Evolutionary conservation across 2,888 invertebrate genomes (phyloP), one percentile per base, ranked within the genome.

Genomic region (Ennomos quercinarius): DNA sequence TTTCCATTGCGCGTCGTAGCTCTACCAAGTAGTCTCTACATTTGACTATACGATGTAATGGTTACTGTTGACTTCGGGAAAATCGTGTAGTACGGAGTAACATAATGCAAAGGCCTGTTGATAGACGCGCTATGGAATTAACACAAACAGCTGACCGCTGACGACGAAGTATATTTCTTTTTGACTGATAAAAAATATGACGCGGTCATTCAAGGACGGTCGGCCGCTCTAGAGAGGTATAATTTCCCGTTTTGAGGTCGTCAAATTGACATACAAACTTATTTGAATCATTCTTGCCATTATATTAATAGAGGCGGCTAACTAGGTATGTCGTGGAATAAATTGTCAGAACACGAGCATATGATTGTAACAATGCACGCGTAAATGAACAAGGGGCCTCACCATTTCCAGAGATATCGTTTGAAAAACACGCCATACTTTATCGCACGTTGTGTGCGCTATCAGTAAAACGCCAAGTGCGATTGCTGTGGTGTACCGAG

Each of bases 111-210:
- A 71, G 74, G 76, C 78, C 80, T 89, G 89, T 91, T 88, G 88
- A 88, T 91, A 88, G 86, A 86, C 85, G 85, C 83, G 80, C 76
- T 81, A 79, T 83, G 83, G 81, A 86, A 80, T 86, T 85, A 89
- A 85, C 86, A 86, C 85, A 86, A 91, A 91, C 91, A 91, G 91
- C 91, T 91, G 91, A 91, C 87, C 83, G 87, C 80, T 77, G 83
- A 79, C 84, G 81, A 80, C 83, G 85, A 27, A 6, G 27, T 27
- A 27, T 86, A 80, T 81, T 83, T 84, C 83, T 84, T 89, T 85
- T 86, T 82, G 80, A 83, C 80, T 80, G 86, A 89, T 87, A 89
- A 91, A 89, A 89, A 88, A 86, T 83, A 83, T 85, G 87, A 87
- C 87, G 81, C 89, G 89, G 89, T 89, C 87, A 86, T 78, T 84